A percentile compares a stretch with the other conserved stretches of the same genome.
phyloP scores from a whole-genome alignment of 2,888 invertebrate species.

The Abrostola tripartita region DNA sequence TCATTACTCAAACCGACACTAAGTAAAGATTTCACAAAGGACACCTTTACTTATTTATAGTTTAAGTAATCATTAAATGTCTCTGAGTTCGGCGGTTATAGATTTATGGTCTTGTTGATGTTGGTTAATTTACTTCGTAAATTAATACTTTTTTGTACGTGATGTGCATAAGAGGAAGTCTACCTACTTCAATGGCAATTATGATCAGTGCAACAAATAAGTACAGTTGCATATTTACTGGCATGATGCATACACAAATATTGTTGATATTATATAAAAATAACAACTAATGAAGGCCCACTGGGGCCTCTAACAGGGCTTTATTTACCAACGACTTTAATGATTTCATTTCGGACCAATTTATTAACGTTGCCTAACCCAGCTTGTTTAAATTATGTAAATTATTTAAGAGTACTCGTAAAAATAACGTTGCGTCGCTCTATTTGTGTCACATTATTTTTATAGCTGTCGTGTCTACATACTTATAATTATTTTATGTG shows the following conservation, averaged over 20 bases:
- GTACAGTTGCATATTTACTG: no score
- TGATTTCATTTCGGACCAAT: slow-evolving; percentile 20
- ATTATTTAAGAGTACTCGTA: neutral
- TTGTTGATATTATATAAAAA: slow-evolving; percentile 16
- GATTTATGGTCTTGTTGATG: no score
- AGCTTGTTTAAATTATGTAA: slow-evolving; percentile 12
- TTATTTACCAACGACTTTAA: slow-evolving; percentile 27
- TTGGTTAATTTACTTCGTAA: no score
- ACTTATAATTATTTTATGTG: slow-evolving; percentile 16
- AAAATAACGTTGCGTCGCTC: neutral
- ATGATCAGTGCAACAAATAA: no score
- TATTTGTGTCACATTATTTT: slow-evolving; percentile 11
- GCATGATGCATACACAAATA: slow-evolving; percentile 2
- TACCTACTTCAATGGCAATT: no score
- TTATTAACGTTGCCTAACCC: slow-evolving; percentile 21
- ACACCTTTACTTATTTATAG: no score
- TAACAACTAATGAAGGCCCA: slow-evolving; percentile 18
- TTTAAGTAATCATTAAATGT: no score
- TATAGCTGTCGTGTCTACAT: slow-evolving; percentile 8
- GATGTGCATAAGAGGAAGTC: no score
- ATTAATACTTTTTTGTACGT: no score
- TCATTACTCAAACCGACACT: no score
- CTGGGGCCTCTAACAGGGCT: slow-evolving; percentile 23
- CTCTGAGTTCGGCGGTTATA: no score
- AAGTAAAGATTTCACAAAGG: no score